phyloP scores from a whole-genome alignment of 2,888 invertebrate genomes.

The Sinhomidia bicolor region DNA sequence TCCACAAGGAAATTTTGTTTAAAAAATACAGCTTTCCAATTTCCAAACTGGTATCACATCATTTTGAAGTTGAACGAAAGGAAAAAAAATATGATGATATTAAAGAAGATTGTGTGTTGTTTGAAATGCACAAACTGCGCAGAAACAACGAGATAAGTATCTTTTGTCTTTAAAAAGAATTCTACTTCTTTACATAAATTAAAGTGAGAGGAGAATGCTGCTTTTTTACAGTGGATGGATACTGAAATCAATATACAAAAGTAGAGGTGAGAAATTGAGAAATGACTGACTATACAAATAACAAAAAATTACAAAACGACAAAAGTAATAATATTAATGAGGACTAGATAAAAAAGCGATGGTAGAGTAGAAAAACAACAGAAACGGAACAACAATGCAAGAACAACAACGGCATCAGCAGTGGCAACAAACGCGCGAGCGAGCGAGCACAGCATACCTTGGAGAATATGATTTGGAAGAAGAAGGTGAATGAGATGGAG shows the following conservation, averaged over 20 bases:
- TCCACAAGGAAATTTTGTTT: neutral
- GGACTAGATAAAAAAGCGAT: neutral
- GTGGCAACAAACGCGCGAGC: constrained; percentile 43
- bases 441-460: constrained; percentile 75
- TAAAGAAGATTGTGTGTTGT: neutral
- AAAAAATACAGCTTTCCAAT: constrained; percentile 17
- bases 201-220: neutral
- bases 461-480: constrained; percentile 80
- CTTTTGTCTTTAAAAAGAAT: neutral
- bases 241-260: neutral
- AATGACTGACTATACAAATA: neutral
- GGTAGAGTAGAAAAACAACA: constrained; percentile 5
- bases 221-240: neutral
- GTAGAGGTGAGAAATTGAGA: neutral
- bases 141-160: neutral
- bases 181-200: neutral
- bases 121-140: neutral
- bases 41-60: neutral
- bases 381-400: constrained; percentile 25
- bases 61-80: neutral
- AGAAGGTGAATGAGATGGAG: constrained; percentile 80
- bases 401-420: neutral
- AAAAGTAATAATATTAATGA: neutral
- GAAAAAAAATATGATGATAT: neutral
- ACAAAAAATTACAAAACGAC: neutral